Percentiles rank a stretch among this genome's conserved stretches.
Evolutionary conservation across 2,888 invertebrate genomes (phyloP).

Genomic region (Mythimna albipuncta): DNA sequence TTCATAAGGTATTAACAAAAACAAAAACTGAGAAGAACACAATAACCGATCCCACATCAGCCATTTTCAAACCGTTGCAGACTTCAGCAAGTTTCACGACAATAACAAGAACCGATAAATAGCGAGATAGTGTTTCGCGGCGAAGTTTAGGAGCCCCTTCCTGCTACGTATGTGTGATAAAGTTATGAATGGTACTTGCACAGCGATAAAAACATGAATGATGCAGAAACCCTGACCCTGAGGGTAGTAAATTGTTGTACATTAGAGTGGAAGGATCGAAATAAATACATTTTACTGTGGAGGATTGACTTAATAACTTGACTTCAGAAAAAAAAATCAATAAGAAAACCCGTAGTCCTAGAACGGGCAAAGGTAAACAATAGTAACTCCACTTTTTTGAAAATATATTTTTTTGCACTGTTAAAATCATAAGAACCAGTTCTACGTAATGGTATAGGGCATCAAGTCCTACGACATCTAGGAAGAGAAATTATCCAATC

Average conservation of each 20-base stretch:
- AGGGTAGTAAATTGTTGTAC: constrained; percentile 36
- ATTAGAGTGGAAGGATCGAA: constrained; percentile 16
- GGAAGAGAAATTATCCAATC: too few relatives aligned
- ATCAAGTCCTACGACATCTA: too few relatives aligned
- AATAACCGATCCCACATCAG: constrained; percentile 20
- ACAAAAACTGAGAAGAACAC: constrained; percentile 5
- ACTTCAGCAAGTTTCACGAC: constrained; percentile 48
- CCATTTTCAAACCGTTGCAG: constrained; percentile 32
- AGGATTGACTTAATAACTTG: too few relatives aligned
- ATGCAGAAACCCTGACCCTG: constrained; percentile 53
- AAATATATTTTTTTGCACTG: too few relatives aligned
- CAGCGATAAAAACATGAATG: constrained; percentile 56
- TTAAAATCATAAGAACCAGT: too few relatives aligned
- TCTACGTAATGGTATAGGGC: too few relatives aligned
- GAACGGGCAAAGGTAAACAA: too few relatives aligned
- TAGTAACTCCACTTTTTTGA: too few relatives aligned
- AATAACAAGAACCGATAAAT: constrained; percentile 59
- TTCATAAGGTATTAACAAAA: not conserved
- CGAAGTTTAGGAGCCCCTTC: constrained; percentile 46
- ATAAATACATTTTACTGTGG: constrained; percentile 12
- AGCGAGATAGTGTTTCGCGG: constrained; percentile 51
- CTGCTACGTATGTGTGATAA: constrained; percentile 56
- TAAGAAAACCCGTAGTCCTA: too few relatives aligned
- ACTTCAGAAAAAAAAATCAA: too few relatives aligned
- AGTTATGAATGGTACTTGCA: constrained; percentile 56